Evolutionary conservation across 2,888 invertebrate species (phyloP).

Genomic region (Watsonalla binaria): DNA sequence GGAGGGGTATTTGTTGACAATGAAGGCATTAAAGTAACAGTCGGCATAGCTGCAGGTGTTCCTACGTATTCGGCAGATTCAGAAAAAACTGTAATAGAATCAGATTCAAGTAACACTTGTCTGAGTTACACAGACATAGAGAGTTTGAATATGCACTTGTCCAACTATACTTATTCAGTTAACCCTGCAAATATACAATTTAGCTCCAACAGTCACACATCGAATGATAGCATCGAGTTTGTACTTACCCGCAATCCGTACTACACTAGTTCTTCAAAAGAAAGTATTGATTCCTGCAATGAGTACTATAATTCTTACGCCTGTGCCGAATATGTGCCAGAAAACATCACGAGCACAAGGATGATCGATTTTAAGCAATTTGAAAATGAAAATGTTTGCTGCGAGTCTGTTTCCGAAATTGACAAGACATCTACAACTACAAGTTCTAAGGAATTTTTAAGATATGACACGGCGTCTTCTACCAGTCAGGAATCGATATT

Average conservation of each 20-base stretch:
- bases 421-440: neutral
- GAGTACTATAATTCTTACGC: neutral
- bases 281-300: neutral
- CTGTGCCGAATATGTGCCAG: neutral
- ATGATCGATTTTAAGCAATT: neutral
- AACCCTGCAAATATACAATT: neutral
- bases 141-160: neutral
- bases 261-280: neutral
- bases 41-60: slow-evolving; percentile 43
- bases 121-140: neutral
- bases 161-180: neutral
- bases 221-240: neutral
- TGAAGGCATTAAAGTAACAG: slow-evolving; percentile 56
- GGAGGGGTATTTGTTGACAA: slow-evolving; percentile 50
- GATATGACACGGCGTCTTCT: neutral
- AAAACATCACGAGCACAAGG: neutral
- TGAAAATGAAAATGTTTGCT: neutral
- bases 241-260: neutral
- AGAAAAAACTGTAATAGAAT: neutral
- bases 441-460: neutral
- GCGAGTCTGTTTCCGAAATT: neutral
- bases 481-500: slow-evolving; percentile 31
- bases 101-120: neutral
- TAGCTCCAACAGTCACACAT: neutral
- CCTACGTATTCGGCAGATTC: slow-evolving; percentile 27